Evolutionary conservation across 2,888 invertebrate species (phyloP), one percentile per base, ranked within the genome.

Genomic region (Omphaloscelis lunosa): DNA sequence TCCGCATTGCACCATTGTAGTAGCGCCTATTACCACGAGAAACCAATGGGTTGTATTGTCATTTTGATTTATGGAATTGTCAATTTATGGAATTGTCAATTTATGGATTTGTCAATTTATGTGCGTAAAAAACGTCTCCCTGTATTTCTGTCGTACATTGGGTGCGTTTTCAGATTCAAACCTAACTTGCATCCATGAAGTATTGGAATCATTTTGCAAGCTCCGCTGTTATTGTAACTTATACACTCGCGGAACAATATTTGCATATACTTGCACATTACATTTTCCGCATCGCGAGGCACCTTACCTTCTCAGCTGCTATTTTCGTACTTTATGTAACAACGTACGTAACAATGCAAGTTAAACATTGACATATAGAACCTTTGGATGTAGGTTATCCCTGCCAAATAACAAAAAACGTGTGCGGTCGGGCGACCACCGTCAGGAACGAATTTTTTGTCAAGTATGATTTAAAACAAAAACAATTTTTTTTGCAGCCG

Each of bases 1-100:
- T 83, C 88, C 80, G 89, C 89, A 88, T 70, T 89, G 89, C 89
- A 88, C 79, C 86, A 86, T 68, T 82, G 81, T 88, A 86, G 80
- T 85, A 74, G 48, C 51, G 79, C 76, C 79, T 80, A 84, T 80
- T 80, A 76, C 71, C 68, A 80, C 82, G 70, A 84, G 86, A 79
- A 75, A 63, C 73, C 77, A 84, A 75, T 76, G 72, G 75, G 84
- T 78, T 84, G 63, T 72, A 79, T 67, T 80, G 76, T 78, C 78
- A 68, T 73, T 68, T 51, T 67, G 73, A 86, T 86, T 80, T 82
- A 86, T 86, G 73, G 62, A 56, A 70, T 63, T 72, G 58, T 79
- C 79, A 72, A 70, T 86, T 80, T 82, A 86, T 86, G 73, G 62
- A 56, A 70, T 63, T 72, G 61, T 79, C 79, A 72, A 71, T 86